A percentile compares a stretch with the other conserved stretches of the same genome.
Conservation (phyloP, 2,113 vertebrate genomes). For the Halcyon malimbica region DNA sequence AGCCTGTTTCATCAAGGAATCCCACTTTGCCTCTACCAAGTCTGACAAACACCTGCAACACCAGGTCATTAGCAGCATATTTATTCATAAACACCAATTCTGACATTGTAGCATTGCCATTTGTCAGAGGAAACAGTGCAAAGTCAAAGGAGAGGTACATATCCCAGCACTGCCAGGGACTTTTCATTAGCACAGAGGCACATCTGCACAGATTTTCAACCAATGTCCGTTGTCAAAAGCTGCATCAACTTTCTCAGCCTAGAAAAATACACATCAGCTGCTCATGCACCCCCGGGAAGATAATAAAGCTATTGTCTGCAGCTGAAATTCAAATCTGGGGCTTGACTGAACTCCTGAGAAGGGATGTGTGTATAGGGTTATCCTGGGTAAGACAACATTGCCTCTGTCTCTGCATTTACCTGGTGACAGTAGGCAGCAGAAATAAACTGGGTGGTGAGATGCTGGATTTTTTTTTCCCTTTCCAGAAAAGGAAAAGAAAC, state of each 20-base stretch:
- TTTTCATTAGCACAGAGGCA: background rate
- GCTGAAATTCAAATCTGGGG: background rate
- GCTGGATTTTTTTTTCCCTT: background rate
- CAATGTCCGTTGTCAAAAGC: background rate
- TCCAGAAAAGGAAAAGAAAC: background rate
- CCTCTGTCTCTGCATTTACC: background rate
- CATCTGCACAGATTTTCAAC: background rate
- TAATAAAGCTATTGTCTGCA: background rate
- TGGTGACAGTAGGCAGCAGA: background rate
- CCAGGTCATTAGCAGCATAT: background rate
- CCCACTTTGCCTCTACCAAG: background rate
- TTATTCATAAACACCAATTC: background rate
- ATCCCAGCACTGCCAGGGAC: background rate
- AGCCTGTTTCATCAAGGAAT: background rate
- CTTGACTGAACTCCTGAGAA: background rate
- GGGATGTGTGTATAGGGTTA: background rate
- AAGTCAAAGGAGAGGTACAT: background rate
- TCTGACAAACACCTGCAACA: background rate
- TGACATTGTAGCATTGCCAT: background rate
- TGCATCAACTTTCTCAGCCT: background rate
- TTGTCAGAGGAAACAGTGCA: background rate
- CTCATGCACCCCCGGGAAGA: background rate
- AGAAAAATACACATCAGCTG: background rate
- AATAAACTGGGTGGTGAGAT: background rate
- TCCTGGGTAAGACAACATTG: background rate